phyloP scores from a whole-genome alignment of 2,888 invertebrate species.

The Drosophila vallismaia region DNA sequence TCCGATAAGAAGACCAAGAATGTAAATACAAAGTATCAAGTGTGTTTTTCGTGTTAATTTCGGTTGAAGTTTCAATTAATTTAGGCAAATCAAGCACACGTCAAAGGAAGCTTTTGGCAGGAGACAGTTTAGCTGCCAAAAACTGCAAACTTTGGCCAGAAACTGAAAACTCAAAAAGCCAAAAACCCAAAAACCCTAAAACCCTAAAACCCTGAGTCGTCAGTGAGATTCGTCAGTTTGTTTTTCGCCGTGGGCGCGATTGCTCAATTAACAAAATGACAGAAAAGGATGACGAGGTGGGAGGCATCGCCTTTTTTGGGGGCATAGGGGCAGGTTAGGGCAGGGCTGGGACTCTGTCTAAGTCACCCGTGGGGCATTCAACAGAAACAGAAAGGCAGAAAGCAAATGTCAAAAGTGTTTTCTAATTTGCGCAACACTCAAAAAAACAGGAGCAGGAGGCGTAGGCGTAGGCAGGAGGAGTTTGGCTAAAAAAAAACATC shows the following conservation, averaged over 20 bases:
- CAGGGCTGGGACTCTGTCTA: background rate
- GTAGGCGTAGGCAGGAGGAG: background rate
- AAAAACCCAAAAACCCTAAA: background rate
- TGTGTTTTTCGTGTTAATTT: too few species aligned
- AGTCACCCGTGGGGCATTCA: conserved; percentile 5
- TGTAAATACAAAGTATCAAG: background rate
- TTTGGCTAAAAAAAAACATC: conserved; percentile 7
- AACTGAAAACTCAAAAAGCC: too few species aligned
- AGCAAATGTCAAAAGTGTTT: conserved; percentile 76
- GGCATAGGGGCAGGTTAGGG: background rate
- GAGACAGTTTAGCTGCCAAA: background rate
- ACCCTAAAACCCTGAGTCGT: background rate
- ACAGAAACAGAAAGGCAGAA: conserved; percentile 26
- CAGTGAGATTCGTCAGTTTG: conserved; percentile 45
- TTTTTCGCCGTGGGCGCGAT: conserved; percentile 57
- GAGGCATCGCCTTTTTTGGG: too few species aligned
- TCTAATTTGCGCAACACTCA: conserved; percentile 71
- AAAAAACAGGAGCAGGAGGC: background rate
- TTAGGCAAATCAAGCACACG: too few species aligned
- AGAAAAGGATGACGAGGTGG: conserved; percentile 11
- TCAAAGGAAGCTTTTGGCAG: too few species aligned
- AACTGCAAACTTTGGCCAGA: background rate
- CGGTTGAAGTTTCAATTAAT: too few species aligned
- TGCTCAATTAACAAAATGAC: conserved; percentile 73
- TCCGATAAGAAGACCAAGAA: background rate